These are phyloP conservation scores for Prorops nasuta DNA, from an alignment of 1,140 invertebrate genomes.

Conservation along the genomic window DNA sequence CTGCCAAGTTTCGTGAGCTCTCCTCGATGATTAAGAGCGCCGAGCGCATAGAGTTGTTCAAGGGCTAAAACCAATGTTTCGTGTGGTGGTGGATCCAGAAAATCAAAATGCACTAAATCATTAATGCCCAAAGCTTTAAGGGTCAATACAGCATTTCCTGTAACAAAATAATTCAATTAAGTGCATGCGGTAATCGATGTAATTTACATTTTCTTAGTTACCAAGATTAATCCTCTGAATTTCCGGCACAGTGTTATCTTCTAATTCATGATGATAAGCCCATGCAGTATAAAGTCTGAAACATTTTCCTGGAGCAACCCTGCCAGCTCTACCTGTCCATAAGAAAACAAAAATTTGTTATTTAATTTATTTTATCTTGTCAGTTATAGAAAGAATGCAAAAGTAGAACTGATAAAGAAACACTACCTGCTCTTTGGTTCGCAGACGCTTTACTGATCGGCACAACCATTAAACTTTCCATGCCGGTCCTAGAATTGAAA, in stretches of 20 bases:
- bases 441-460: slow-evolving; percentile 97
- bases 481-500: slow-evolving; percentile 96
- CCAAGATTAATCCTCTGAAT: slow-evolving; percentile 96
- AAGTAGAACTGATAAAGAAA: slow-evolving; percentile 59
- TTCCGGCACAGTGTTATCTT: slow-evolving; percentile 97
- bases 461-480: slow-evolving; percentile 97
- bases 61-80: slow-evolving; percentile 94
- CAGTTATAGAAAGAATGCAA: not conserved
- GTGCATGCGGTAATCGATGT: too few species aligned
- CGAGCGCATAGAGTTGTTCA: slow-evolving; percentile 96
- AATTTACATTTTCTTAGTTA: slow-evolving; percentile 3
- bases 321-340: slow-evolving; percentile 77
- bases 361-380: slow-evolving; percentile 4
- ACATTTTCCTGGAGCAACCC: slow-evolving; percentile 95
- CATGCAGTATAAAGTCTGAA: slow-evolving; percentile 96
- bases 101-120: slow-evolving; percentile 98
- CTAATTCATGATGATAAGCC: slow-evolving; percentile 96
- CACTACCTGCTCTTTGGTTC: slow-evolving; percentile 89
- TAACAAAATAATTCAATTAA: slow-evolving; percentile 1
- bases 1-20: slow-evolving; percentile 95
- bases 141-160: slow-evolving; percentile 91
- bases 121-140: slow-evolving; percentile 97
- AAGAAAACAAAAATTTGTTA: slow-evolving; percentile 2
- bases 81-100: slow-evolving; percentile 96
- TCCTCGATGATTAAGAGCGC: slow-evolving; percentile 96